Percentiles rank a stretch among this genome's conserved stretches.
These are phyloP conservation scores for Operophtera brumata DNA, from an alignment of 2,888 invertebrate genomes.

Conservation along the genomic window DNA sequence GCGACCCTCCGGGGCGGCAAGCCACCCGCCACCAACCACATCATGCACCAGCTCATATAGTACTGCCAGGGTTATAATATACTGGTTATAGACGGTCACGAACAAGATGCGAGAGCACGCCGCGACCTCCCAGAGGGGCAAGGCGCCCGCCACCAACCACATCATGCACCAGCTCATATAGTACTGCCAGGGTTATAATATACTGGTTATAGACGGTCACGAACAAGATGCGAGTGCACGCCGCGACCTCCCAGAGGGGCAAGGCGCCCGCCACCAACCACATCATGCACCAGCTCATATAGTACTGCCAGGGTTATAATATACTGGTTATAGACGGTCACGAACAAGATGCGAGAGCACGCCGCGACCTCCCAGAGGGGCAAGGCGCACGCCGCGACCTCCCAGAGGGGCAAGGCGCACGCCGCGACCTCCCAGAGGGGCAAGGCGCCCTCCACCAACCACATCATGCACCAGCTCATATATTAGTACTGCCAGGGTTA, in stretches of 20 bases:
- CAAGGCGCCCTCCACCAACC: not conserved
- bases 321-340: too few species aligned
- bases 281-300: not conserved
- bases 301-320: too few species aligned
- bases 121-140: not conserved
- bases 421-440: not conserved
- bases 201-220: too few species aligned
- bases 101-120: too few species aligned
- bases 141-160: not conserved
- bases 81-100: too few species aligned
- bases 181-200: too few species aligned
- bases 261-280: not conserved
- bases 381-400: not conserved
- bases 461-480: not conserved
- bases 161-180: not conserved
- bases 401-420: not conserved
- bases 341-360: too few species aligned
- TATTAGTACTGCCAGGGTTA: too few species aligned
- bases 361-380: not conserved
- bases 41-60: not conserved
- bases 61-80: too few species aligned
- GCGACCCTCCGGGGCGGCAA: not conserved
- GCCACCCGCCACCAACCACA: not conserved
- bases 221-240: not conserved
- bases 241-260: not conserved